A percentile compares a stretch with the other conserved stretches of the same genome.
phyloP scores from a whole-genome alignment of 2,797 vertebrate species.

The Eulemur coronatus region DNA sequence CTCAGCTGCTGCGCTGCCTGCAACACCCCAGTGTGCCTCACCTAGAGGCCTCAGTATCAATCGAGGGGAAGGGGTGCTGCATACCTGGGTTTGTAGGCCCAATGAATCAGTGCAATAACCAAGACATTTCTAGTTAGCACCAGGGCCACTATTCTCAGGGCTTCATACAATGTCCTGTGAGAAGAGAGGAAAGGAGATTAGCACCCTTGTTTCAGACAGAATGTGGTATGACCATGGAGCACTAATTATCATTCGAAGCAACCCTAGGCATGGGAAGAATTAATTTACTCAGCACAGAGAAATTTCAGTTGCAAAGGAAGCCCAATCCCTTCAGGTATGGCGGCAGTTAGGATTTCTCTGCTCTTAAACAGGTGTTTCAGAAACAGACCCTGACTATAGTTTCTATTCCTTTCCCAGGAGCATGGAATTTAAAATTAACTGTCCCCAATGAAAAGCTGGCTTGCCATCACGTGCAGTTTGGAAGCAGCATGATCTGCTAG shows the following conservation, averaged over 20 bases:
- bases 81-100: not conserved
- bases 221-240: not conserved
- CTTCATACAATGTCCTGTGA: not conserved
- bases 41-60: not conserved
- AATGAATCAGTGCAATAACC: not conserved
- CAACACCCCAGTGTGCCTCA: not conserved
- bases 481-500: not conserved
- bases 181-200: not conserved
- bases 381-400: not conserved
- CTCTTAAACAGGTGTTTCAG: conserved; percentile 18
- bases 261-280: not conserved
- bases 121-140: not conserved
- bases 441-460: not conserved
- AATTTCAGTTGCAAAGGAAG: not conserved
- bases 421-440: not conserved
- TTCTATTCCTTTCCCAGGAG: not conserved
- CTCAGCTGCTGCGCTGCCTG: no score
- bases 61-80: not conserved
- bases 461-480: not conserved
- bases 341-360: not conserved
- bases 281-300: not conserved
- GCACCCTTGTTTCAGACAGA: not conserved
- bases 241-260: not conserved
- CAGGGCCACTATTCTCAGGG: not conserved
- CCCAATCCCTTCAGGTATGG: not conserved